phyloP scores from a whole-genome alignment of 2,888 invertebrate species.

The Harpalus rufipes region DNA sequence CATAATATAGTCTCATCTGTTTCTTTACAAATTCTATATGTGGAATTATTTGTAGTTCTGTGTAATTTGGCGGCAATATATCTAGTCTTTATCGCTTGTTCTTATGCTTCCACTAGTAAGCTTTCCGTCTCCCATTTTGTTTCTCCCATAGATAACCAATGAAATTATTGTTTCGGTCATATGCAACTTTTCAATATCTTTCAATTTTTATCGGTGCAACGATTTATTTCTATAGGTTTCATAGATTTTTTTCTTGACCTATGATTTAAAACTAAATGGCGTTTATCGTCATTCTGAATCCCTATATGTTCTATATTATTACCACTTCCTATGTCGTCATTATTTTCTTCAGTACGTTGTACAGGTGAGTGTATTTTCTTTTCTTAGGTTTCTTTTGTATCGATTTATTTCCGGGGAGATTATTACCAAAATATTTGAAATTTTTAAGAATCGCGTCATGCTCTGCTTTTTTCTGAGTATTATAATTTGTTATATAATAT shows the following conservation, averaged over 20 bases:
- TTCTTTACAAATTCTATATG: too few species aligned
- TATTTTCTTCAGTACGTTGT: background rate
- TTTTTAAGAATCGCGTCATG: background rate
- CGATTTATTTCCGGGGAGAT: background rate
- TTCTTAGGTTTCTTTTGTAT: constrained; percentile 18
- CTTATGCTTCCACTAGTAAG: too few species aligned
- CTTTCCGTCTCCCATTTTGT: too few species aligned
- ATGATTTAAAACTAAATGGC: background rate
- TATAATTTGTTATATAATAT: background rate
- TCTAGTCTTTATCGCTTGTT: too few species aligned
- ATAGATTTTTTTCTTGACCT: background rate
- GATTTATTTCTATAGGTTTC: background rate
- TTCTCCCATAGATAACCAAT: too few species aligned
- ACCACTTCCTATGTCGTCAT: background rate
- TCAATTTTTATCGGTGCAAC: background rate
- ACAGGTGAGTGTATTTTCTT: constrained; percentile 9
- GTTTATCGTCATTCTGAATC: background rate
- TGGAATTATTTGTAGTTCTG: too few species aligned
- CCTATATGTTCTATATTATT: background rate
- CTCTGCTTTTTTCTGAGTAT: background rate
- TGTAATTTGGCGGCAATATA: too few species aligned
- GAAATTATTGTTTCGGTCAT: too few species aligned
- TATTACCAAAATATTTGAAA: background rate
- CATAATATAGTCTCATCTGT: too few species aligned
- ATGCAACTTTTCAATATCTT: background rate